Percentiles rank a stretch among this genome's conserved stretches.
These are phyloP conservation scores for Lasius fuliginosus DNA, from an alignment of 2,888 invertebrate genomes.

Conservation along the genomic window DNA sequence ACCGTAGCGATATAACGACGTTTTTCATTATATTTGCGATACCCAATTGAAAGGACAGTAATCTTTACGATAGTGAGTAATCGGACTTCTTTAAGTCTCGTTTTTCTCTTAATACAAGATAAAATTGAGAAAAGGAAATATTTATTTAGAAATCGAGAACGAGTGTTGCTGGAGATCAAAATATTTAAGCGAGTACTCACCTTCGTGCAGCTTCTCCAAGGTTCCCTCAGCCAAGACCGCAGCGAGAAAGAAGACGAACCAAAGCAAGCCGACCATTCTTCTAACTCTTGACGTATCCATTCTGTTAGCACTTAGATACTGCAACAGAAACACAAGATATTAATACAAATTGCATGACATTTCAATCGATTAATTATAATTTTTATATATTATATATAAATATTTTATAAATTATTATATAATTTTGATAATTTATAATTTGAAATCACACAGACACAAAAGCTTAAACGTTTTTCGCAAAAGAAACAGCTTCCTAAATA, in stretches of 20 bases:
- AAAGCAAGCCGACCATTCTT: conserved; percentile 78
- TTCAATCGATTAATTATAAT: background rate
- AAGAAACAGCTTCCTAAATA: background rate
- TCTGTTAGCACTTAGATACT: conserved; percentile 79
- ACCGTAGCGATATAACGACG: conserved; percentile 66
- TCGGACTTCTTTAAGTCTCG: conserved; percentile 1
- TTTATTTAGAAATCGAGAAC: conserved; percentile 18
- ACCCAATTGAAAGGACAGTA: conserved; percentile 42
- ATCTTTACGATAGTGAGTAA: conserved; percentile 14
- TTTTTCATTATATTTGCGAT: conserved; percentile 65
- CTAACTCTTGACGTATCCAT: conserved; percentile 81
- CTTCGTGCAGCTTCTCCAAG: conserved; percentile 84
- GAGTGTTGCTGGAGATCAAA: background rate
- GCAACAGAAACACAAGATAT: conserved; percentile 71
- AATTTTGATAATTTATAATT: conserved; percentile 3
- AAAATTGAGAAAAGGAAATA: background rate
- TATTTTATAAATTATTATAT: too few relatives aligned
- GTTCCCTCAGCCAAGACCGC: conserved; percentile 81
- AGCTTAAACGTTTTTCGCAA: background rate
- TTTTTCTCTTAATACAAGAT: background rate
- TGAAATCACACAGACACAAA: background rate
- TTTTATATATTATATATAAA: too few relatives aligned
- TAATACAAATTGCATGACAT: background rate
- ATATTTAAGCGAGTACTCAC: conserved; percentile 73
- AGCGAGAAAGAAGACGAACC: conserved; percentile 76